A percentile compares a stretch with the other conserved stretches of the same genome.
Conservation (phyloP, 1,140 invertebrate species). For the Euschistus heros region DNA sequence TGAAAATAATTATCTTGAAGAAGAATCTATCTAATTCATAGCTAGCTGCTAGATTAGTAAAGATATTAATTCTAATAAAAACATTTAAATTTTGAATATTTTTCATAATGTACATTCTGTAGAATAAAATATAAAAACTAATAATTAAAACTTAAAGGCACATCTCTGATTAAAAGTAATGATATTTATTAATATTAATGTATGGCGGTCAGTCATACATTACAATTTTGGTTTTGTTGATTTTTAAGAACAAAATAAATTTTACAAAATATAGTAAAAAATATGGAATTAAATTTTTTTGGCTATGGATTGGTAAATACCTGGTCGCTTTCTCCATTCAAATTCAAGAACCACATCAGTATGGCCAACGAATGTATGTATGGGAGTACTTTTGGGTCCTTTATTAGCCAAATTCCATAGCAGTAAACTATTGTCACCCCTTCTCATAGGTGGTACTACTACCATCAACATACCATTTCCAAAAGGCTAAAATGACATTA, state of each 20-base stretch:
- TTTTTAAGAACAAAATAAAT: not conserved
- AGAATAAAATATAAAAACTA: no score
- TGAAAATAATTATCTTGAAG: no score
- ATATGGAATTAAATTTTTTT: not conserved
- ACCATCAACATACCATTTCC: slow-evolving; percentile 84
- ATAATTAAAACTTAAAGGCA: no score
- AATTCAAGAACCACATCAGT: slow-evolving; percentile 90
- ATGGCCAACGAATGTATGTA: slow-evolving; percentile 83
- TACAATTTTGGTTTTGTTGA: not conserved
- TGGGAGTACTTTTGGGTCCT: slow-evolving; percentile 43
- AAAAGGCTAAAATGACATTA: slow-evolving; percentile 56
- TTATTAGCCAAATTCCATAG: slow-evolving; percentile 68
- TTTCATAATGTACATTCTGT: no score
- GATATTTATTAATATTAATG: no score
- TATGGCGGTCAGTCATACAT: no score
- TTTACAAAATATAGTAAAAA: not conserved
- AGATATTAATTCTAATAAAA: no score
- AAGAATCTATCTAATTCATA: no score
- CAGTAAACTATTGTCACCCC: slow-evolving; percentile 70
- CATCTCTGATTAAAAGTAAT: no score
- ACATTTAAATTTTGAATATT: no score
- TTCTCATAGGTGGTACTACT: slow-evolving; percentile 65
- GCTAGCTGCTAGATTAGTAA: no score
- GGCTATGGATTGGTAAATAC: not conserved
- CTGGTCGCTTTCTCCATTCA: slow-evolving; percentile 59